These are phyloP conservation scores for Zaprionus gabonicus DNA, from an alignment of 1,140 invertebrate species.

Conservation along the genomic window DNA sequence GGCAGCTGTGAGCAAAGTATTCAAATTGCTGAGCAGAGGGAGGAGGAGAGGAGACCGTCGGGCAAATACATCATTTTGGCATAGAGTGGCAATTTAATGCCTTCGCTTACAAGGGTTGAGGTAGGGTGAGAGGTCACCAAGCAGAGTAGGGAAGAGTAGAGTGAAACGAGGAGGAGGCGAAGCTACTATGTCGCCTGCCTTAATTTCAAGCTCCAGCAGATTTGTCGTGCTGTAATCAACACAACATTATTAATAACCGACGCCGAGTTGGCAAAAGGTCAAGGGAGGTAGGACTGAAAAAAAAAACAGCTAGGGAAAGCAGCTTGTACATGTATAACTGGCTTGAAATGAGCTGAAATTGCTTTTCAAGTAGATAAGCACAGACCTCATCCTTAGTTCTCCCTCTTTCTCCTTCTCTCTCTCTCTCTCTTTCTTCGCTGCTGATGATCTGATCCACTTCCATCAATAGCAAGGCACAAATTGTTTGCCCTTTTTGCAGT, in stretches of 20 bases:
- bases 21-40: constrained; percentile 47
- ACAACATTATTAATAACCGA: constrained; percentile 35
- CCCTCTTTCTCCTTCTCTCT: constrained; percentile 5
- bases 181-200: constrained; percentile 9
- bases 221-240: constrained; percentile 39
- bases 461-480: constrained; percentile 45
- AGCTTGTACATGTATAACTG: not conserved
- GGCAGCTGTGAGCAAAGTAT: constrained; percentile 33
- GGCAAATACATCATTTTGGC: constrained; percentile 42
- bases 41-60: not conserved
- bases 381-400: not conserved
- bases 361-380: constrained; percentile 32
- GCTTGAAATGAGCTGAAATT: constrained; percentile 17
- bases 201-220: constrained; percentile 51
- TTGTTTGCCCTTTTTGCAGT: constrained; percentile 39
- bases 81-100: constrained; percentile 42
- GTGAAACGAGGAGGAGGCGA: too few relatives aligned
- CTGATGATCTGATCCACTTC: constrained; percentile 42
- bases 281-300: not conserved
- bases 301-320: not conserved
- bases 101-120: constrained; percentile 21
- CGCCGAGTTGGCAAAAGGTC: constrained; percentile 15
- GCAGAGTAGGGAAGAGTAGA: not conserved
- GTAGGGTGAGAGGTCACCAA: not conserved
- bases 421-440: constrained; percentile 8